A percentile compares a stretch with the other conserved stretches of the same genome.
phyloP scores from a whole-genome alignment of 2,888 invertebrate genomes.

The Lithophane ornitopus region DNA sequence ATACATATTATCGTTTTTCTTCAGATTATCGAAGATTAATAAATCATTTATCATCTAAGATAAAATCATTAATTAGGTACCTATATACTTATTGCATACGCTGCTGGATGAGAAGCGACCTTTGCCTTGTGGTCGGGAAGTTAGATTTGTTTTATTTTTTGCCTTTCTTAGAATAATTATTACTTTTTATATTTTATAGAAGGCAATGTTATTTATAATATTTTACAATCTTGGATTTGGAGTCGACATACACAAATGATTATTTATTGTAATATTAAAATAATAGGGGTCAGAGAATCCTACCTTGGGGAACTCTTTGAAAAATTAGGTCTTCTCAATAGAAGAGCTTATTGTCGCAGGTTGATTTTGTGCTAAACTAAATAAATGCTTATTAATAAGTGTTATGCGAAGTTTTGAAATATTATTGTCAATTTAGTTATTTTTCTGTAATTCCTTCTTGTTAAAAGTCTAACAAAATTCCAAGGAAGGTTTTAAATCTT shows the following conservation, averaged over 20 bases:
- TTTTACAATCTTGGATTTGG: not conserved
- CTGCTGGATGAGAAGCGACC: not conserved
- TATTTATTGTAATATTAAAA: not conserved
- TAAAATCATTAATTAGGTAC: not conserved
- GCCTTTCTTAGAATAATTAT: not conserved
- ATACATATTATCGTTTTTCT: not conserved
- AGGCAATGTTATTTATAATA: not conserved
- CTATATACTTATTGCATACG: not conserved
- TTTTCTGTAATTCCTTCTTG: not conserved
- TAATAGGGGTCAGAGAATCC: not conserved
- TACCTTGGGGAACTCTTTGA: not conserved
- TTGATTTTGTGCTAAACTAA: not conserved
- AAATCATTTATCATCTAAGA: constrained; percentile 1
- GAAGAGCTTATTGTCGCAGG: not conserved
- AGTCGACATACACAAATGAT: not conserved
- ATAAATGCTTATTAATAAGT: not conserved
- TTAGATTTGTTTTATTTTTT: not conserved
- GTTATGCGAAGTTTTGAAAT: not conserved
- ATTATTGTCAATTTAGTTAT: not conserved
- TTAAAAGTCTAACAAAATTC: not conserved
- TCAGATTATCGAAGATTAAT: not conserved
- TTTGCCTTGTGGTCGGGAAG: not conserved
- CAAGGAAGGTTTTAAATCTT: not conserved
- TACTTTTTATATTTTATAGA: not conserved
- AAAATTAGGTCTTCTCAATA: not conserved